Evolutionary conservation across 2,797 vertebrate genomes (phyloP), one percentile per base, ranked within the genome.

Genomic region (Coluber constrictor): DNA sequence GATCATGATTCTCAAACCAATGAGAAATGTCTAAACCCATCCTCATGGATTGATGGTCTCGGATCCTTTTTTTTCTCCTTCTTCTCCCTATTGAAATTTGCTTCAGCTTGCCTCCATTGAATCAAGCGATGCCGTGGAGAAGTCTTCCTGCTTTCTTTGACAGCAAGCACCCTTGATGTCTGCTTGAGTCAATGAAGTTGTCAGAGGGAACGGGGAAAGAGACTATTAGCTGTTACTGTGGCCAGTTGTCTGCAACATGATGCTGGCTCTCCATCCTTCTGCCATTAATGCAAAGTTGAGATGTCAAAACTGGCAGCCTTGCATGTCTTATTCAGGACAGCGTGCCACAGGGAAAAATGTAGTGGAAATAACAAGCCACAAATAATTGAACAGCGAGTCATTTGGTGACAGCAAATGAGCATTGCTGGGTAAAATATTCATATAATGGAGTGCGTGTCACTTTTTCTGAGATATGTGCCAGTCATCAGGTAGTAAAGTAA

Each of bases 261-360:
- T 95, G 90, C 6, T 37, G 70, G 29, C 86, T 93, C 59, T 25
- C 92, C 94, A 92, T 92, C 90, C 90, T 94, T 93, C 91, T 94
- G 91, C 92, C 91, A 87, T 0, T 89, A 94, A 90, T 6, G 56
- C 94, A 29, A 92, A 92, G 89, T 37, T 90, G 89, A 91, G 66
- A 94, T 95, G 94, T 94, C 94, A 95, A 95, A 56, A 94, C 7
- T 95, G 94, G 93, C 95, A 96, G 91, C 70, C 83, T 89, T 89
- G 13, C 47, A 91, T 93, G 74, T 93, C 93, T 74, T 83, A 87
- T 93, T 94, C 90, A 93, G 95, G 94, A 96, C 93, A 92, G 63
- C 0, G 0, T 94, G 91, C 92, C 94, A 95, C 92, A 92, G 25
- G 2, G 90, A 89, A 91, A 96, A 94, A 86, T 18, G 92, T 4